phyloP scores from a whole-genome alignment of 1,140 invertebrate species.

The Procambarus clarkii region DNA sequence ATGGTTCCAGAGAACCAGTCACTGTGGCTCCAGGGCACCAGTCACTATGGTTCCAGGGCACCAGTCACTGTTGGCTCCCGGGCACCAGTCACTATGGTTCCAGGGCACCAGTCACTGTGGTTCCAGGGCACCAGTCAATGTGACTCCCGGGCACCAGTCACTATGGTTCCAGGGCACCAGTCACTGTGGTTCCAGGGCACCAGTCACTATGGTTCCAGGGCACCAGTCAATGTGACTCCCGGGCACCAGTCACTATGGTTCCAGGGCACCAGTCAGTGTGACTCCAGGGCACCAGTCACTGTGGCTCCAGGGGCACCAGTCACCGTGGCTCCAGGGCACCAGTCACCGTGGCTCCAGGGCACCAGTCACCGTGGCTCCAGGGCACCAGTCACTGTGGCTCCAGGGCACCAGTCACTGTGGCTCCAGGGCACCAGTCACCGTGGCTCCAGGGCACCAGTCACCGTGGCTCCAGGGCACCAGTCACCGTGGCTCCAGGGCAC shows the following conservation, averaged over 20 bases:
- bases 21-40: neutral
- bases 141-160: neutral
- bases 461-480: neutral
- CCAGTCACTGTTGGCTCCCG: neutral
- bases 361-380: no score
- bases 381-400: no score
- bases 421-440: neutral
- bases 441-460: neutral
- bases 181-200: neutral
- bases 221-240: no score
- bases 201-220: no score
- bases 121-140: neutral
- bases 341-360: no score
- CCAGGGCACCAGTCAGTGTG: no score
- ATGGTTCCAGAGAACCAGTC: no score
- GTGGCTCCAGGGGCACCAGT: no score
- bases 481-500: neutral
- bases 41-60: neutral
- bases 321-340: no score
- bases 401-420: no score
- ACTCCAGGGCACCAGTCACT: no score
- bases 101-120: neutral
- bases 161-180: neutral
- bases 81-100: neutral
- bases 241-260: no score